Evolutionary conservation across 1,140 invertebrate species (phyloP).

Genomic region (Ceratina australensis): DNA sequence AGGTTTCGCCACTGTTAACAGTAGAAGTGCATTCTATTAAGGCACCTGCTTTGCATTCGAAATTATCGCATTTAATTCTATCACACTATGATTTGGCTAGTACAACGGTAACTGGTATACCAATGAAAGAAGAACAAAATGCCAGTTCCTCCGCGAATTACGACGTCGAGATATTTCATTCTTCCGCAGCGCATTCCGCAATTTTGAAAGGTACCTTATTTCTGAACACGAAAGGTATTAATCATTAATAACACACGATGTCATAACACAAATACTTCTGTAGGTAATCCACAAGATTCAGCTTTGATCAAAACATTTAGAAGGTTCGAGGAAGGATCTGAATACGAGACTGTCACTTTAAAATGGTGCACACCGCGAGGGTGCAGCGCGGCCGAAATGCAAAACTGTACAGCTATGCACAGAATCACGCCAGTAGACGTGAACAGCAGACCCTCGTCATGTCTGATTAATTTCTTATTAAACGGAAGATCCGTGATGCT

Average conservation of each 20-base stretch:
- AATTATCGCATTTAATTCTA: conserved; percentile 87
- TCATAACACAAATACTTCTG: neutral
- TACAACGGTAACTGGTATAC: conserved; percentile 98
- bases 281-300: conserved; percentile 76
- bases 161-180: conserved; percentile 97
- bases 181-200: conserved; percentile 89
- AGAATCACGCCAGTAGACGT: conserved; percentile 97
- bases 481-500: conserved; percentile 96
- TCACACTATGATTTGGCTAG: conserved; percentile 95
- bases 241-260: neutral
- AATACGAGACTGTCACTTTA: conserved; percentile 89
- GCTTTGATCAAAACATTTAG: conserved; percentile 75
- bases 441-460: conserved; percentile 95
- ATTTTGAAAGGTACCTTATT: conserved; percentile 82
- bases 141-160: conserved; percentile 98
- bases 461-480: conserved; percentile 96
- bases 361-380: conserved; percentile 98
- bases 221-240: neutral
- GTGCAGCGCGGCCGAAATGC: conserved; percentile 87
- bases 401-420: conserved; percentile 90
- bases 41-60: conserved; percentile 81
- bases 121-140: conserved; percentile 99
- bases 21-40: conserved; percentile 86
- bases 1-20: conserved; percentile 84
- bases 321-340: conserved; percentile 82